Conservation (phyloP, 2,888 invertebrate genomes). For the Catocala sponsa region DNA sequence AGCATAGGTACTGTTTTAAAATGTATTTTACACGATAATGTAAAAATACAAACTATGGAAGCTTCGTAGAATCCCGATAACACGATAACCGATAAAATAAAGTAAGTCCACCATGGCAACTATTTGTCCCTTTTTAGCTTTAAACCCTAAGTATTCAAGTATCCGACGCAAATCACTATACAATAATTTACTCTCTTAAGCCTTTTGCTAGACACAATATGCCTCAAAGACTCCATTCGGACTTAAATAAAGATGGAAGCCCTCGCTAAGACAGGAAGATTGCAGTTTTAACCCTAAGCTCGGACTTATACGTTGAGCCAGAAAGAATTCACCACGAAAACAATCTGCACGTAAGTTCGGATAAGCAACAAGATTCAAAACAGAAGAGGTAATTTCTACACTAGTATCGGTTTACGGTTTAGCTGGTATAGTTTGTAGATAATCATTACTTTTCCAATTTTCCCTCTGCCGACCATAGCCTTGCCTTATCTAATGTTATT, state of each 20-base stretch:
- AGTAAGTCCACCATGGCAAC: no score
- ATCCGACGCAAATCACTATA: background rate
- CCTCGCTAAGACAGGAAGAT: slow-evolving; percentile 9
- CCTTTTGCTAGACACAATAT: background rate
- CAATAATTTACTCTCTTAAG: slow-evolving; percentile 1
- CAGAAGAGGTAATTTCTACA: background rate
- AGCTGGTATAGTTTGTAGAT: background rate
- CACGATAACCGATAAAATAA: no score
- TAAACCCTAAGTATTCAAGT: background rate
- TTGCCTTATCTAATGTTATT: no score
- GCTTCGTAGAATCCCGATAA: no score
- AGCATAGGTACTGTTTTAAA: no score
- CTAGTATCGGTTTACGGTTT: background rate
- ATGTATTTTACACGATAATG: no score
- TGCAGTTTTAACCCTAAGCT: slow-evolving; percentile 23
- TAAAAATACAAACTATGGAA: no score
- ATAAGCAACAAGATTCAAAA: background rate
- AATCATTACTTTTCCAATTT: no score
- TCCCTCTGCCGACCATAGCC: no score
- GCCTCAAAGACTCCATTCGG: slow-evolving; percentile 11
- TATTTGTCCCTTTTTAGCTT: no score
- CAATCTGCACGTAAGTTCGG: background rate
- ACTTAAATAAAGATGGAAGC: slow-evolving; percentile 13
- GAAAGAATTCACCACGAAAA: background rate
- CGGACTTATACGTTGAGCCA: slow-evolving; percentile 15